Conservation (phyloP, 2,888 invertebrate species). For the Ariolimax columbianus region DNA sequence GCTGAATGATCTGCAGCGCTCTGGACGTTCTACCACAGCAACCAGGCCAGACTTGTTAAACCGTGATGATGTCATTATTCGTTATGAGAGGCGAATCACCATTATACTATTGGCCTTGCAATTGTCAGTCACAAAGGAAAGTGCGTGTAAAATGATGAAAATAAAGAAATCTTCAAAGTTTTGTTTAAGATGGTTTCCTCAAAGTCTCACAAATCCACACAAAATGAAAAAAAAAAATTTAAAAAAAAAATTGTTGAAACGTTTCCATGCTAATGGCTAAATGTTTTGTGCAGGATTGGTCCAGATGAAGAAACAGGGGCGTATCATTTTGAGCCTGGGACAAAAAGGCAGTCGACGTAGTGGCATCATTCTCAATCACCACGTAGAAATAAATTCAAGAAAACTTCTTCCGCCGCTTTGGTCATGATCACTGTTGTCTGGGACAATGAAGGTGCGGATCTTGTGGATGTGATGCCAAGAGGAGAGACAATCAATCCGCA, state of each 20-base stretch:
- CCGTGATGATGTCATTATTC: no score
- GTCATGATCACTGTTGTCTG: conserved; percentile 9
- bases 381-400: background rate
- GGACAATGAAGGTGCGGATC: background rate
- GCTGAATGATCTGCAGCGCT: no score
- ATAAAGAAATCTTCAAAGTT: background rate
- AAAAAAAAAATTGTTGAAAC: background rate
- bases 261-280: background rate
- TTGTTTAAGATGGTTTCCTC: background rate
- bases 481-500: background rate
- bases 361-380: conserved; percentile 5
- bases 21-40: no score
- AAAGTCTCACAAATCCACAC: background rate
- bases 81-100: no score
- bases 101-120: no score
- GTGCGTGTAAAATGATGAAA: no score
- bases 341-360: background rate
- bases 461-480: conserved; percentile 8
- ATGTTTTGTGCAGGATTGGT: background rate
- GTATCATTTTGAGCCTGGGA: background rate
- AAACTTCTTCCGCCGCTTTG: background rate
- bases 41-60: no score
- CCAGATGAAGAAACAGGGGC: background rate
- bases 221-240: background rate
- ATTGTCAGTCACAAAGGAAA: no score